Base-by-base conservation (phyloP, 2,888 invertebrate species). In the Tethea ocularis region DNA sequence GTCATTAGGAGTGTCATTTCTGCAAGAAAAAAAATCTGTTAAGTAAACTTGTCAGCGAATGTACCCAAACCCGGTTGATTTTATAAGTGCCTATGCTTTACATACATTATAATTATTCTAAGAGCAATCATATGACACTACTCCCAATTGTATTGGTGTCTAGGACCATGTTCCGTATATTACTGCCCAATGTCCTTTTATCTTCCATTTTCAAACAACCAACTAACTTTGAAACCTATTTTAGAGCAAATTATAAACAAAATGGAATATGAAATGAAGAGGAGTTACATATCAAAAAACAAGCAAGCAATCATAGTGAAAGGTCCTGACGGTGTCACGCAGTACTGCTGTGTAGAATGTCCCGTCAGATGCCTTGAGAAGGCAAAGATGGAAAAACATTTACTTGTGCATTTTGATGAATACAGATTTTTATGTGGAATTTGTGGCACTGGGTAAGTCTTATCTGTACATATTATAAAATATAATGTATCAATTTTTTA, bases 321-420 rank as follows among this genome's bases (percentile, higher is more conserved):
- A 6, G 95, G 95, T 0, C 84, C 95, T 0, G 95, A 96, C 72
- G 96, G 96, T 6, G 94, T 94, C 0, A 95, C 94, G 0, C 85
- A 95, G 51, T 97, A 95, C 84, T 96, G 96, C 72, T 96, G 97
- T 82, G 96, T 96, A 1, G 96, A 96, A 80, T 97, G 97, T 77
- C 95, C 96, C 62, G 95, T 95, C 93, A 95, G 95, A 51, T 96
- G 95, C 85, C 94, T 95, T 0, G 95, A 95, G 66, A 96, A 96
- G 74, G 96, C 96, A 66, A 88, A 95, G 59, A 83, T 97, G 58
- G 96, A 97, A 78, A 95, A 95, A 68, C 96, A 96, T 82, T 86
- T 97, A 54, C 94, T 95, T 46, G 94, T 95, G 6, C 97, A 97
- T 81, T 96, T 96, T 83, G 96, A 96, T 66, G 96, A 96, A 75